Base-by-base conservation (phyloP, 2,113 vertebrate species). In the Emydocephalus ijimae region DNA sequence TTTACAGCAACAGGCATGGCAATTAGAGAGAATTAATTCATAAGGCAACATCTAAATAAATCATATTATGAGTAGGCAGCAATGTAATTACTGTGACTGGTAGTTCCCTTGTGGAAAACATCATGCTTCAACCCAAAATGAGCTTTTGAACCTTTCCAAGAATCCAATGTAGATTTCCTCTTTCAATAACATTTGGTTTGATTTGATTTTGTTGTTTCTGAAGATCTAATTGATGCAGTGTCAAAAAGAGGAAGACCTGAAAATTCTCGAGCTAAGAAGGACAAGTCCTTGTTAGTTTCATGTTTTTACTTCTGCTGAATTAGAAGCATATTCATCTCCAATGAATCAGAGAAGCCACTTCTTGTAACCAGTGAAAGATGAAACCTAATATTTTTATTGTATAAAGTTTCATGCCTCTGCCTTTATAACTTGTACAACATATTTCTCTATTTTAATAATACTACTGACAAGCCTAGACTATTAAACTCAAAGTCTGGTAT, bases 11-110 rank as follows among this genome's bases (percentile, higher is more conserved):
- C 96, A 97, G 96, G 97, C 98, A 96, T 96, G 95, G 97, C 97
- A 98, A 98, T 98, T 98, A 98, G 96, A 97, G 95, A 94, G 97
- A 98, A 98, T 98, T 98, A 98, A 98, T 98, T 97, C 97, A 97
- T 97, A 98, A 86, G 91, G 97, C 96, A 98, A 97, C 97, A 98
- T 97, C 97, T 97, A 98, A 98, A 98, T 98, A 98, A 98, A 98
- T 98, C 97, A 98, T 98, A 97, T 97, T 97, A 97, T 89, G 96
- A 97, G 95, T 97, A 98, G 97, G 97, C 97, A 97, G 97, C 96
- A 94, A 96, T 96, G 97, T 97, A 97, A 98, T 98, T 98, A 97
- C 97, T 98, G 97, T 98, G 97, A 98, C 97, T 97, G 96, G 97
- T 97, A 94, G 96, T 95, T 97, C 97, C 96, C 97, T 96, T 34